These are phyloP conservation scores for Brachyalestes nurse DNA, from an alignment of 2,797 vertebrate genomes.

Conservation along the genomic window DNA sequence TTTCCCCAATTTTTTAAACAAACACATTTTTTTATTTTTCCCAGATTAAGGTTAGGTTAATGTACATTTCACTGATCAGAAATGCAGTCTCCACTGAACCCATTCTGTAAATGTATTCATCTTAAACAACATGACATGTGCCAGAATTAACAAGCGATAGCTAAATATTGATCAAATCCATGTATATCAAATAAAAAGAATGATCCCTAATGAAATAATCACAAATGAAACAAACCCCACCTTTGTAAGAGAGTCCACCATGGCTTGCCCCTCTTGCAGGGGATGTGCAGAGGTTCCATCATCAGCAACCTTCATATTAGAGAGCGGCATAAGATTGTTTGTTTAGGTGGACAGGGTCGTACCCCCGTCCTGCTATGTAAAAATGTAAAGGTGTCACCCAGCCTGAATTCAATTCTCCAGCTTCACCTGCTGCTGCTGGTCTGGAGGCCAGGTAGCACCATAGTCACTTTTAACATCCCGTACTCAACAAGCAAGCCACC, in stretches of 20 bases:
- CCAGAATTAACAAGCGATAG: no score
- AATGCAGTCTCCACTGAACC: background rate
- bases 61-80: background rate
- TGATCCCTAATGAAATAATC: background rate
- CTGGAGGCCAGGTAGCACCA: slow-evolving; percentile 54
- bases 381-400: slow-evolving; percentile 57
- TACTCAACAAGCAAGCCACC: slow-evolving; percentile 14
- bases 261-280: slow-evolving; percentile 71
- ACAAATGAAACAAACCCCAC: slow-evolving; percentile 63
- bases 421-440: slow-evolving; percentile 53
- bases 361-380: slow-evolving; percentile 32
- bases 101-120: background rate
- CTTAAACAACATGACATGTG: no score
- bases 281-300: slow-evolving; percentile 68
- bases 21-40: background rate
- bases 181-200: no score
- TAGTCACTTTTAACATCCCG: slow-evolving; percentile 18
- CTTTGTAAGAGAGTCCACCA: slow-evolving; percentile 81
- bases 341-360: slow-evolving; percentile 27
- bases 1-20: no score
- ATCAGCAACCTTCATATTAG: slow-evolving; percentile 80
- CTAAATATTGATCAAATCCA: background rate
- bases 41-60: background rate
- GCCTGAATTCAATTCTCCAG: slow-evolving; percentile 58
- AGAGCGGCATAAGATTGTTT: slow-evolving; percentile 74